A percentile compares a stretch with the other conserved stretches of the same genome.
Conservation (phyloP, 1,140 invertebrate species). For the Radopholus similis region DNA sequence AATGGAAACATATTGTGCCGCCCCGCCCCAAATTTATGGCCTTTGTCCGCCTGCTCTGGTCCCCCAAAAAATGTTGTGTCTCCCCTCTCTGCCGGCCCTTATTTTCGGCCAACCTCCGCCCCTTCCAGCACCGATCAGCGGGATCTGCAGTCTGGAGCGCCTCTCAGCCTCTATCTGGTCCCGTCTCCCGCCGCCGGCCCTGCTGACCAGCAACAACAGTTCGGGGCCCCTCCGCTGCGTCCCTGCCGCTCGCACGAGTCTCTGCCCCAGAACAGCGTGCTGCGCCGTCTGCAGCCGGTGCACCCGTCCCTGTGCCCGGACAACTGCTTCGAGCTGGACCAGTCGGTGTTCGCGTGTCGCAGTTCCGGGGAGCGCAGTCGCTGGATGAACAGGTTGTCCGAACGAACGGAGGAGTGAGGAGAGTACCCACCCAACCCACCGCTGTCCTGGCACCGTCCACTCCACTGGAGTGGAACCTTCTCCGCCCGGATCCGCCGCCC, state of each 20-base stretch:
- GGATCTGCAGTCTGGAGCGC: no score
- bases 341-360: slow-evolving; percentile 48
- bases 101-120: neutral
- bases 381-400: slow-evolving; percentile 52
- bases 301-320: slow-evolving; percentile 53
- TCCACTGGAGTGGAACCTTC: neutral
- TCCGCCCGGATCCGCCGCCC: neutral
- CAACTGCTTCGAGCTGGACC: slow-evolving; percentile 50
- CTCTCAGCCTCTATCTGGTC: no score
- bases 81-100: no score
- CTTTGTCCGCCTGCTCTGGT: neutral
- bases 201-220: no score
- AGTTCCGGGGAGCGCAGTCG: slow-evolving; percentile 42
- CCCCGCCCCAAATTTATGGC: neutral
- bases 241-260: slow-evolving; percentile 30
- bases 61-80: neutral
- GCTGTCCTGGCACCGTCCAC: neutral
- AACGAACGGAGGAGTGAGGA: neutral
- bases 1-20: neutral
- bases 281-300: slow-evolving; percentile 44
- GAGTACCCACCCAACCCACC: neutral
- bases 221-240: slow-evolving; percentile 6
- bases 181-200: neutral
- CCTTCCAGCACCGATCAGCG: neutral
- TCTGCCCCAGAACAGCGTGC: slow-evolving; percentile 23